Conservation (phyloP, 2,113 vertebrate species). For the Triplophysa tibetana region DNA sequence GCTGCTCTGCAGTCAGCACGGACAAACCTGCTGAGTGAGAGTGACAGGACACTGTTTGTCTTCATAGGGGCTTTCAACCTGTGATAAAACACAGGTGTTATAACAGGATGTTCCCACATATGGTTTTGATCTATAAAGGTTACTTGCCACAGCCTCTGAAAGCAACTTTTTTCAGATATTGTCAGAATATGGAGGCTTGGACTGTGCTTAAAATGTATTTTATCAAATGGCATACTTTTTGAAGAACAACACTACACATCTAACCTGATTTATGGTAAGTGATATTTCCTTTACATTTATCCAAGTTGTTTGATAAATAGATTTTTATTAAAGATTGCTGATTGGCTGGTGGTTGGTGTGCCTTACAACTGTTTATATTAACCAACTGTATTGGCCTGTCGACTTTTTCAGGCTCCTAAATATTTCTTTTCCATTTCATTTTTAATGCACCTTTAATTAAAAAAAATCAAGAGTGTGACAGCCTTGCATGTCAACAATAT, state of each 20-base stretch:
- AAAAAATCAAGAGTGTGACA: background rate
- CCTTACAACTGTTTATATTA: background rate
- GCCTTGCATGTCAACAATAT: conserved; percentile 1
- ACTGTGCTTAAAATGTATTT: background rate
- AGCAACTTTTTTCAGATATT: background rate
- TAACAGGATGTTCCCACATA: background rate
- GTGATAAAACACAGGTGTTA: conserved; percentile 24
- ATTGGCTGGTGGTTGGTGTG: background rate
- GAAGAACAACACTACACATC: background rate
- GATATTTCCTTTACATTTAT: background rate
- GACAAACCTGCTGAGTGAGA: conserved; percentile 31
- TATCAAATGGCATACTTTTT: background rate
- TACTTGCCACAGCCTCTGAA: background rate
- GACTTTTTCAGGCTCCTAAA: background rate
- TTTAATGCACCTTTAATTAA: background rate
- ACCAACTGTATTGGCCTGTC: background rate
- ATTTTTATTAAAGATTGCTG: background rate
- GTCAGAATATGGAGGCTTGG: background rate
- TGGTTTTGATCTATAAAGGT: background rate
- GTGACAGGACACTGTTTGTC: background rate
- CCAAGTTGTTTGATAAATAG: background rate
- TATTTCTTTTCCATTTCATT: background rate
- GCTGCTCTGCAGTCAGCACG: background rate
- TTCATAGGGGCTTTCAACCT: conserved; percentile 17
- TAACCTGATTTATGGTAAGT: conserved; percentile 22